phyloP scores from a whole-genome alignment of 2,888 invertebrate genomes.

The Habroteleia sp. region DNA sequence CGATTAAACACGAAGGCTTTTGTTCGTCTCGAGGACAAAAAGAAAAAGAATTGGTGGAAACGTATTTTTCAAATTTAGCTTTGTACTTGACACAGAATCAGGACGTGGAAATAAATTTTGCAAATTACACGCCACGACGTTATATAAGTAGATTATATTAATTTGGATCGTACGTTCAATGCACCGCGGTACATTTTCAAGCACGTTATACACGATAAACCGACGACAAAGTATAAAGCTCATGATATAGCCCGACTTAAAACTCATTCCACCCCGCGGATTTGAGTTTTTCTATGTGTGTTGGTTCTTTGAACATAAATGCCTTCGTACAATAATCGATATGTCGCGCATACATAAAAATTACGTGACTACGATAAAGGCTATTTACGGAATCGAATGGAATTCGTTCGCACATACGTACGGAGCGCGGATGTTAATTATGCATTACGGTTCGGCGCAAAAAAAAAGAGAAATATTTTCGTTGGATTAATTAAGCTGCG shows the following conservation, averaged over 20 bases:
- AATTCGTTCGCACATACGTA: constrained; percentile 19
- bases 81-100: constrained; percentile 12
- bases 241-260: constrained; percentile 21
- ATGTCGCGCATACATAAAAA: constrained; percentile 44
- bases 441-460: not conserved
- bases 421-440: constrained; percentile 20
- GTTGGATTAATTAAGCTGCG: constrained; percentile 30
- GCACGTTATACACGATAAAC: constrained; percentile 22
- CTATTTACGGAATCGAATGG: constrained; percentile 35
- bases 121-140: constrained; percentile 18
- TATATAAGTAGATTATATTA: constrained; percentile 34
- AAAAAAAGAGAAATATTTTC: constrained; percentile 30
- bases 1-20: constrained; percentile 22
- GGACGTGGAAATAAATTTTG: not conserved
- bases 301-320: constrained; percentile 35
- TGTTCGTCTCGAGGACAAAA: not conserved
- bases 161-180: constrained; percentile 14
- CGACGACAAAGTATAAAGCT: constrained; percentile 33
- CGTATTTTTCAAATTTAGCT: not conserved
- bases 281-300: constrained; percentile 25
- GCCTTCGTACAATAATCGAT: constrained; percentile 52
- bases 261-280: constrained; percentile 19
- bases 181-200: constrained; percentile 16
- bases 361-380: constrained; percentile 49
- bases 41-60: not conserved